These are phyloP conservation scores for Bombylius discolor DNA, from an alignment of 2,888 invertebrate genomes.

Conservation along the genomic window DNA sequence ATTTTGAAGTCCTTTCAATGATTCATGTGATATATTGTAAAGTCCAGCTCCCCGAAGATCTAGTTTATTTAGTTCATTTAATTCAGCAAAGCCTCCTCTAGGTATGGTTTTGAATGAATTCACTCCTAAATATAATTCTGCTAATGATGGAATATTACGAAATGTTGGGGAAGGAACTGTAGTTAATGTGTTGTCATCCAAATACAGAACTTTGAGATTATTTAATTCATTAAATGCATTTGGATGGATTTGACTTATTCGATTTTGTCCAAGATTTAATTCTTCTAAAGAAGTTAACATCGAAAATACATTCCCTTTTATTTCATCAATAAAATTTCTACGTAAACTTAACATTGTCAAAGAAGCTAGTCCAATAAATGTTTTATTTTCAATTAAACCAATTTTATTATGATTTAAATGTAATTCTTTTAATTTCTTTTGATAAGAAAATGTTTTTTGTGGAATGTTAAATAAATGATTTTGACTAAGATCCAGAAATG, in stretches of 20 bases:
- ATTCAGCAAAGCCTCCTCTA: constrained; percentile 64
- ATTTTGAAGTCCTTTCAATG: constrained; percentile 63
- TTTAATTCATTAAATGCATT: constrained; percentile 62
- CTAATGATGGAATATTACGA: constrained; percentile 59
- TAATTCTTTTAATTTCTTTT: constrained; percentile 68
- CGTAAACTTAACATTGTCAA: constrained; percentile 68
- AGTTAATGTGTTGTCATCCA: constrained; percentile 73
- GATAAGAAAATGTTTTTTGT: constrained; percentile 62
- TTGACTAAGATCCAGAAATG: constrained; percentile 69
- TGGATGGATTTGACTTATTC: constrained; percentile 66
- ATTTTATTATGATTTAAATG: constrained; percentile 77
- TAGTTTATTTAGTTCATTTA: constrained; percentile 59
- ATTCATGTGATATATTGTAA: constrained; percentile 60
- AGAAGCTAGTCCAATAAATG: constrained; percentile 64
- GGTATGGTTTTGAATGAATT: constrained; percentile 67
- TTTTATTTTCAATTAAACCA: constrained; percentile 63
- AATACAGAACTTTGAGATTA: constrained; percentile 63
- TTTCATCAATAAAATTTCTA: constrained; percentile 67
- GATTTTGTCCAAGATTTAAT: constrained; percentile 72
- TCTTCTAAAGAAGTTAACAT: constrained; percentile 66
- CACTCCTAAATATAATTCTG: constrained; percentile 71
- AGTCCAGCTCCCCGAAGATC: constrained; percentile 72
- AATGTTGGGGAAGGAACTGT: constrained; percentile 63
- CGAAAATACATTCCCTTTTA: constrained; percentile 60
- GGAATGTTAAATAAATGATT: constrained; percentile 76